Evolutionary conservation across 1,140 invertebrate species (phyloP).

Genomic region (Oryzaephilus surinamensis): DNA sequence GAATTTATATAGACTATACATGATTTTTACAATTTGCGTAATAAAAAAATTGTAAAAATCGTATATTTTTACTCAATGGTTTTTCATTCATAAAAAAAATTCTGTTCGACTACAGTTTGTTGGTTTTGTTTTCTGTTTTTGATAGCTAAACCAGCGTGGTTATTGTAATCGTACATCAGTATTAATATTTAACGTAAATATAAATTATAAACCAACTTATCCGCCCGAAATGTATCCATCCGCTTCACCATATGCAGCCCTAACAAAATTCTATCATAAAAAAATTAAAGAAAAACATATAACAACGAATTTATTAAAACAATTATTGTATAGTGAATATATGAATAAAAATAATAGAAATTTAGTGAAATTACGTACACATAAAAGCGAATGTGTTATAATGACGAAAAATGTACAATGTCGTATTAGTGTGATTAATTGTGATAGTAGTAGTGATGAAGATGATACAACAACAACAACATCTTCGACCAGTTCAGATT

Average conservation of each 20-base stretch:
- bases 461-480: too few species aligned
- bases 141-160: conserved; percentile 39
- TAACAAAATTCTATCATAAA: conserved; percentile 63
- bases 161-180: conserved; percentile 42
- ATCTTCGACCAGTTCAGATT: conserved; percentile 34
- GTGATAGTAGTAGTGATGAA: conserved; percentile 37
- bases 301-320: conserved; percentile 56
- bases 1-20: too few species aligned
- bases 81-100: too few species aligned
- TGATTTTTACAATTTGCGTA: too few species aligned
- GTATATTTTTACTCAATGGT: too few species aligned
- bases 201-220: conserved; percentile 44
- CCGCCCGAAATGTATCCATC: conserved; percentile 52
- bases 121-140: conserved; percentile 18
- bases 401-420: conserved; percentile 41
- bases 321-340: conserved; percentile 57
- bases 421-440: conserved; percentile 41
- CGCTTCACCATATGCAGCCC: conserved; percentile 54
- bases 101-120: too few species aligned
- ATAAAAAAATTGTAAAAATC: too few species aligned
- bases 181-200: conserved; percentile 36
- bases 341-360: conserved; percentile 40
- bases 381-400: conserved; percentile 43
- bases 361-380: conserved; percentile 41
- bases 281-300: conserved; percentile 61